Conservation (phyloP, 2,797 vertebrate species). For the Spondyliosoma cantharus region DNA sequence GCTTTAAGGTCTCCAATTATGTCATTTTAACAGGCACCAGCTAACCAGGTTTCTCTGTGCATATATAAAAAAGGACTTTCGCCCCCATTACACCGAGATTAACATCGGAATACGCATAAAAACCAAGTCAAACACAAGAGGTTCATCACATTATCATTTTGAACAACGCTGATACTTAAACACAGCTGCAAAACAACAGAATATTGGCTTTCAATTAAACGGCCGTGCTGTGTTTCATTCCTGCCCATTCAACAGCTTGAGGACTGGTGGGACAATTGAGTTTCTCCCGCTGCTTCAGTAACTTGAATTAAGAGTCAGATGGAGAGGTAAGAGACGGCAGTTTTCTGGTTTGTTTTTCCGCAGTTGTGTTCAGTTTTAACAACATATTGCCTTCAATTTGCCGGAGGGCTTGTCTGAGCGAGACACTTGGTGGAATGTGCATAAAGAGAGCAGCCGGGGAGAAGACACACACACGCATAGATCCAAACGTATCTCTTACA, state of each 20-base stretch:
- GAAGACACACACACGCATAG: background rate
- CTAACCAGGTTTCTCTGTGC: too few species aligned
- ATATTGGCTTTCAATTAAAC: background rate
- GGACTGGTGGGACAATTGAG: conserved; percentile 5
- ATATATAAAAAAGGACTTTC: too few species aligned
- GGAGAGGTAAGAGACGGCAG: conserved; percentile 3
- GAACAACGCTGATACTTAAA: background rate
- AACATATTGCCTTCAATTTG: conserved; percentile 31
- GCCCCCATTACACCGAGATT: too few species aligned
- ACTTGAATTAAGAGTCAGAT: conserved; percentile 21
- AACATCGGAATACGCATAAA: too few species aligned
- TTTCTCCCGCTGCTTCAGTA: background rate
- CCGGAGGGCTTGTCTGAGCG: conserved; percentile 30
- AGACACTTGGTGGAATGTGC: conserved; percentile 3
- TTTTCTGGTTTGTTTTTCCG: conserved; percentile 23
- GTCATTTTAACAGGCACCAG: too few species aligned
- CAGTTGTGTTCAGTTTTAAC: conserved; percentile 30
- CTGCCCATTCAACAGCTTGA: conserved; percentile 24
- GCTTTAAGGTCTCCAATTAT: too few species aligned
- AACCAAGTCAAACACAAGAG: background rate
- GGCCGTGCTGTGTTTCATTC: background rate
- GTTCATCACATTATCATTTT: background rate
- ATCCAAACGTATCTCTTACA: background rate
- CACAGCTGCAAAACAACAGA: background rate
- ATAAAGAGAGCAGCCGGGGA: background rate